A percentile compares a stretch with the other conserved stretches of the same genome.
Conservation (phyloP, 2,797 vertebrate genomes). For the Phyllotis vaccarum region DNA sequence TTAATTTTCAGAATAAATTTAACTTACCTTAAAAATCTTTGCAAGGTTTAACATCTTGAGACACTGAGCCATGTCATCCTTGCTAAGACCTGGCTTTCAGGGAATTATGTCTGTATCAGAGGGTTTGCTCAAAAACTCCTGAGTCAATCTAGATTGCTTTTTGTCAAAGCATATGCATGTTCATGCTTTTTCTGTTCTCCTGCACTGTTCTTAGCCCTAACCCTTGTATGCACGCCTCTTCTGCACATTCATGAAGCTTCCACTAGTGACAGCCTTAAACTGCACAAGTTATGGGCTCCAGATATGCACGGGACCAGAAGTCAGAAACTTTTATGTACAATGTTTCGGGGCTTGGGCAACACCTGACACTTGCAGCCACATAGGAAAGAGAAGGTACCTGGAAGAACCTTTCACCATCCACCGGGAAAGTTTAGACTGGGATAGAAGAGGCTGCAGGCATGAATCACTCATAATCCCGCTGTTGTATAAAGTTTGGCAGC, state of each 20-base stretch:
- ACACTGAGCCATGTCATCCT: background rate
- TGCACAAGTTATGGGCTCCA: background rate
- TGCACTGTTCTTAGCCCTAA: background rate
- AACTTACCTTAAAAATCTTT: slow-evolving; percentile 18
- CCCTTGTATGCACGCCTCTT: background rate
- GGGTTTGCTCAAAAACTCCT: background rate
- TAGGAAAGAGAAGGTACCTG: background rate
- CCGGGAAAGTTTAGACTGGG: too few relatives aligned
- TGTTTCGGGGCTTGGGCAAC: background rate
- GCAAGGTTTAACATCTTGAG: slow-evolving; percentile 12
- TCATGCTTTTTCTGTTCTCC: background rate
- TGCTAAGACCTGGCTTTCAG: background rate
- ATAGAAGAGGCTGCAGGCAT: background rate
- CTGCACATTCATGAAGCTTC: background rate
- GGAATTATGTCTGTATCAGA: background rate
- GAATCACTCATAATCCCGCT: background rate
- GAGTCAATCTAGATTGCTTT: background rate
- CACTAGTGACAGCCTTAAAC: background rate
- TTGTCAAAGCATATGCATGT: background rate
- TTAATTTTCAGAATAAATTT: slow-evolving; percentile 22
- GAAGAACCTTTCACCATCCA: background rate
- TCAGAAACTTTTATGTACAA: background rate
- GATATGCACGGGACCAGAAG: background rate
- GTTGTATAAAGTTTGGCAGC: background rate
- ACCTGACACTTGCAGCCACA: background rate